Evolutionary conservation across 2,888 invertebrate species (phyloP), one percentile per base, ranked within the genome.

Genomic region (Darwinula stevensoni): DNA sequence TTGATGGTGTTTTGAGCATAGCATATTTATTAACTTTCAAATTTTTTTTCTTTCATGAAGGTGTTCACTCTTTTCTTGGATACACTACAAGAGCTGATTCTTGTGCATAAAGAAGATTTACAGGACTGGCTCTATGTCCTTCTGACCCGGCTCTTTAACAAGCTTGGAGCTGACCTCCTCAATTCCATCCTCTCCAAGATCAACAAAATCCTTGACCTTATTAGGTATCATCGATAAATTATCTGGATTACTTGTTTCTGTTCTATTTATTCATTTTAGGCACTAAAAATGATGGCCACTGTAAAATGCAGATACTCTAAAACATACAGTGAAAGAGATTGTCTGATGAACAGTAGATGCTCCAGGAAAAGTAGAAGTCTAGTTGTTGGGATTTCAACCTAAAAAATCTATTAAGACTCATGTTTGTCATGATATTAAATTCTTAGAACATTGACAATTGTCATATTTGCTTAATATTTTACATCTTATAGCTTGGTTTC

Each of bases 51-150:
- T 35, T 27, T 35, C 35, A 36, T 37, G 1, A 38, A 55, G 59
- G 84, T 86, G 40, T 75, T 91, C 55, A 74, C 76, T 30, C 56
- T 88, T 36, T 82, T 88, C 51, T 57, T 91, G 47, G 94, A 94
- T 48, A 76, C 84, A 0, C 64, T 94, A 27, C 74, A 75, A 44
- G 86, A 86, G 48, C 59, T 91, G 44, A 67, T 94, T n/a, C n/a
- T n/a, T n/a, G n/a, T n/a, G n/a, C n/a, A 22, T 22, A n/a, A 22
- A 22, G n/a, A 22, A 22, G 9, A 22, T 9, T 22, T 22, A 9
- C 22, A 22, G 22, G 22, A 22, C 48, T 91, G 91, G 84, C 60
- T 94, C 2, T 84, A 84, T 45, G 70, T 84, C 41, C 59, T 94
- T 32, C 61, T 91, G 47, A 75, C 76, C 35, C 64, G 78, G 45